Percentiles rank a stretch among this genome's conserved stretches.
Conservation (phyloP, 2,888 invertebrate species). For the Fragum whitleyi region DNA sequence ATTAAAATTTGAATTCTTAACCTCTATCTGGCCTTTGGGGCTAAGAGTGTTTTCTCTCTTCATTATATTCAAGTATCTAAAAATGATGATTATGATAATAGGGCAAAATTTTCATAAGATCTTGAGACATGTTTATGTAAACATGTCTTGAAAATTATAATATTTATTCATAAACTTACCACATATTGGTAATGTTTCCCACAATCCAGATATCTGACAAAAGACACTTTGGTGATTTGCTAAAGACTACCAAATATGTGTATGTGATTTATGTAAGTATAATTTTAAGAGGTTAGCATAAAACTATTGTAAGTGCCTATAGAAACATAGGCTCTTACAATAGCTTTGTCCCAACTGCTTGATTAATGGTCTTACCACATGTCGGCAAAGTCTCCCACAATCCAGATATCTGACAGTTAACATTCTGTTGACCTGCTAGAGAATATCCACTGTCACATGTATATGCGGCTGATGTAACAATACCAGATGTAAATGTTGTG, state of each 20-base stretch:
- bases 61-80: too few relatives aligned
- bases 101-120: too few relatives aligned
- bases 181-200: conserved; percentile 47
- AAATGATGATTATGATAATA: too few relatives aligned
- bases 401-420: conserved; percentile 18
- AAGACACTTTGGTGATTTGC: background rate
- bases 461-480: conserved; percentile 16
- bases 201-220: conserved; percentile 13
- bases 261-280: conserved; percentile 13
- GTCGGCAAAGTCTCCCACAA: conserved; percentile 38
- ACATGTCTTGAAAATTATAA: too few relatives aligned
- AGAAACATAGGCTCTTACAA: too few relatives aligned
- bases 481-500: conserved; percentile 23
- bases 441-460: conserved; percentile 32
- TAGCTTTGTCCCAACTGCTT: too few relatives aligned
- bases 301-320: too few relatives aligned
- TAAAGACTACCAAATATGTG: conserved; percentile 30
- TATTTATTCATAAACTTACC: conserved; percentile 35
- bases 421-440: background rate
- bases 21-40: too few relatives aligned
- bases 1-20: too few relatives aligned
- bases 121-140: too few relatives aligned
- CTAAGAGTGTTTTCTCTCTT: too few relatives aligned
- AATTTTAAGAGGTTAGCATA: too few relatives aligned
- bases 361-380: conserved; percentile 43